These are phyloP conservation scores for Oceanodroma tethys DNA, from an alignment of 2,113 vertebrate species.

Conservation along the genomic window DNA sequence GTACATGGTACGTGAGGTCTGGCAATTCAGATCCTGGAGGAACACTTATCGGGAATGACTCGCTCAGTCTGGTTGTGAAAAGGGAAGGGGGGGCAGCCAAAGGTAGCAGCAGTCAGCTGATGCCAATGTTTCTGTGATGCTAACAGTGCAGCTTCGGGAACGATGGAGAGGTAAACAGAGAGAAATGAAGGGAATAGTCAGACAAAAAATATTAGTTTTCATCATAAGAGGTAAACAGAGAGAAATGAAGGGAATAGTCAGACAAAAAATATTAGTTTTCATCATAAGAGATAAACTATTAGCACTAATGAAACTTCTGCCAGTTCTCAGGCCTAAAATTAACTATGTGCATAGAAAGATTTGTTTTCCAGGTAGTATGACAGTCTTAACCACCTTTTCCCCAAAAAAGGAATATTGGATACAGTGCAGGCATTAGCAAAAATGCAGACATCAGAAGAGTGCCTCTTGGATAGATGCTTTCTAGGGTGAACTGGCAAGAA, in stretches of 20 bases:
- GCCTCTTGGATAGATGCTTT: not conserved
- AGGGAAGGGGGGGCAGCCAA: not conserved
- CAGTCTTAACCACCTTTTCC: not conserved
- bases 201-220: not conserved
- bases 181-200: not conserved
- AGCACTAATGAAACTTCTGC: not conserved
- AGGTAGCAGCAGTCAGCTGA: not conserved
- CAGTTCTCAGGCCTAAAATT: not conserved
- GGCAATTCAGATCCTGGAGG: not conserved
- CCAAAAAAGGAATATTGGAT: not conserved
- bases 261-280: not conserved
- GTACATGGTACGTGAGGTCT: not conserved
- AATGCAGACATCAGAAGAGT: not conserved
- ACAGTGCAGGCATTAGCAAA: not conserved
- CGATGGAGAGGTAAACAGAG: not conserved
- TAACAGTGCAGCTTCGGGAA: not conserved
- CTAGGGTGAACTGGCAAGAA: not conserved
- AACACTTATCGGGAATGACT: rapidly evolving
- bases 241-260: not conserved
- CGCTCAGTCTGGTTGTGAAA: rapidly evolving
- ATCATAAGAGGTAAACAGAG: not conserved
- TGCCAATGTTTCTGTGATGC: not conserved
- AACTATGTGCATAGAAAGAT: not conserved
- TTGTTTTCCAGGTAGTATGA: not conserved
- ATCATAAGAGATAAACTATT: not conserved